These are phyloP conservation scores for Alethe diademata DNA, from an alignment of 2,113 vertebrate genomes.

Conservation along the genomic window DNA sequence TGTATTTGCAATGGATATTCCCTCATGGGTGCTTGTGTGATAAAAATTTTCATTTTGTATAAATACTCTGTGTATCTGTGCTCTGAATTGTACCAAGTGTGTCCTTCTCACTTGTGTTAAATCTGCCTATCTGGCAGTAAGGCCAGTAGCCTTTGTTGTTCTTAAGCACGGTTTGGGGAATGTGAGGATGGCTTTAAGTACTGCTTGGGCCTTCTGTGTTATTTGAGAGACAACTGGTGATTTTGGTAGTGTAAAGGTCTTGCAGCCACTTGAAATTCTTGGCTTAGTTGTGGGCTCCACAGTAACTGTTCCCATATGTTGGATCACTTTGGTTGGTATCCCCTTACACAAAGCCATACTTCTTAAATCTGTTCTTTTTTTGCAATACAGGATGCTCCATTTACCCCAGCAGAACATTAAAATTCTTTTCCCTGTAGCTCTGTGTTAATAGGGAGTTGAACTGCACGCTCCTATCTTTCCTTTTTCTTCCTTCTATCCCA, in stretches of 20 bases:
- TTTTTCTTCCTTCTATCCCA: neutral
- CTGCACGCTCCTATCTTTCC: neutral
- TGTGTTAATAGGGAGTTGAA: neutral
- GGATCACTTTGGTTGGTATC: slow-evolving; percentile 1
- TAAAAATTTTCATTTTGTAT: neutral
- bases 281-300: neutral
- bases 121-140: neutral
- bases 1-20: neutral
- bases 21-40: neutral
- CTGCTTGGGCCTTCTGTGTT: neutral
- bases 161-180: neutral
- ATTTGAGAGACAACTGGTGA: neutral
- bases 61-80: neutral
- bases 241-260: slow-evolving; percentile 1
- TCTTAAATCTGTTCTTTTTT: slow-evolving; percentile 25
- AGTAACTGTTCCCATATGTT: slow-evolving; percentile 14
- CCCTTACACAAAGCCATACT: neutral
- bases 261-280: slow-evolving; percentile 33
- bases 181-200: neutral
- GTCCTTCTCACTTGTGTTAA: neutral
- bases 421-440: neutral
- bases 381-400: neutral
- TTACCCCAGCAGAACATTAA: neutral
- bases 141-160: neutral
- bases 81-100: neutral